These are phyloP conservation scores for Pseudotriccus pelzelni DNA, from an alignment of 2,797 vertebrate species.

Conservation along the genomic window DNA sequence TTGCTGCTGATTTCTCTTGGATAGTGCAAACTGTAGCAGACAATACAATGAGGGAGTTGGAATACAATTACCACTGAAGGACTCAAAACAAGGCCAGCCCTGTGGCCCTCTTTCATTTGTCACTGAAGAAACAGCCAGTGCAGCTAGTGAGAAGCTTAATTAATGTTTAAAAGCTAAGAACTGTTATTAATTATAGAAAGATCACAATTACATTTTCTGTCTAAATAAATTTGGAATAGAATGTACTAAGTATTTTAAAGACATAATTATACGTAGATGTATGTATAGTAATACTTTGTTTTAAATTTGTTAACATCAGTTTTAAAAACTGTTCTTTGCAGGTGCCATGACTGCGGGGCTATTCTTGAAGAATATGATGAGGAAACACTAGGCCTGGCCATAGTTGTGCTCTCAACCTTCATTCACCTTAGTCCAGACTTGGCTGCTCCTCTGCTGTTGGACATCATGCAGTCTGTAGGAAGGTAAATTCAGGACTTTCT, in stretches of 20 bases:
- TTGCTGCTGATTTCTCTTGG: background rate
- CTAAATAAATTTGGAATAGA: background rate
- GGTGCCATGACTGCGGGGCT: conserved; percentile 96
- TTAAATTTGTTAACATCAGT: background rate
- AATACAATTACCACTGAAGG: background rate
- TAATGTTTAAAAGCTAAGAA: background rate
- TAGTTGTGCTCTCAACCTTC: conserved; percentile 96
- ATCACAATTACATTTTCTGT: background rate
- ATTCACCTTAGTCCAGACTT: conserved; percentile 96
- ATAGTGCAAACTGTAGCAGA: background rate
- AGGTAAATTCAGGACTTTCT: conserved; percentile 77
- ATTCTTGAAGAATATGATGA: conserved; percentile 97
- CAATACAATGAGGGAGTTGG: background rate
- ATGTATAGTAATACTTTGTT: background rate
- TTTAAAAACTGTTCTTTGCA: conserved; percentile 63
- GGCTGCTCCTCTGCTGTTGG: conserved; percentile 94
- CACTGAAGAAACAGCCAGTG: background rate
- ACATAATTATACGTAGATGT: background rate
- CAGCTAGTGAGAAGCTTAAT: background rate
- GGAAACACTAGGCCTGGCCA: conserved; percentile 92
- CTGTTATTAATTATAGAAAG: background rate
- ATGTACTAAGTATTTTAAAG: background rate
- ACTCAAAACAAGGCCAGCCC: background rate
- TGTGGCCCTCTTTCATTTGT: background rate
- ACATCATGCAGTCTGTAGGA: conserved; percentile 99